phyloP scores from a whole-genome alignment of 2,888 invertebrate species.

The Stenurella melanura region DNA sequence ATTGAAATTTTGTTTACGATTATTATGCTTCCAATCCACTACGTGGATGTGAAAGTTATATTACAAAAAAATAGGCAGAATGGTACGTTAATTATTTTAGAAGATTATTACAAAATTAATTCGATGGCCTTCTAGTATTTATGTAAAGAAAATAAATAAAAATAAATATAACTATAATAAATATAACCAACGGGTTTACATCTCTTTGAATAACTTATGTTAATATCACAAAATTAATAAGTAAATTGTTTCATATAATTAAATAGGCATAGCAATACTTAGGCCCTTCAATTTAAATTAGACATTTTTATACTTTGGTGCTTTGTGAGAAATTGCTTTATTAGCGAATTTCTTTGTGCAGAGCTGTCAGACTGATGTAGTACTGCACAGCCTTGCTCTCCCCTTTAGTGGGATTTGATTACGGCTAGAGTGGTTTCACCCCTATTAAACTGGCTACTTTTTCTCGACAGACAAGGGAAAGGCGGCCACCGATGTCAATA shows the following conservation, averaged over 20 bases:
- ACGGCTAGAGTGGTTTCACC: slow-evolving; percentile 74
- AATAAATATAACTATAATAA: too few species aligned
- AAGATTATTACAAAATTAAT: too few species aligned
- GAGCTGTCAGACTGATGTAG: slow-evolving; percentile 70
- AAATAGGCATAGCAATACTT: neutral
- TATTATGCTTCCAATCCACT: too few species aligned
- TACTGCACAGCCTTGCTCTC: slow-evolving; percentile 59
- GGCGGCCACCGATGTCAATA: slow-evolving; percentile 74
- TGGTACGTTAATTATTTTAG: too few species aligned
- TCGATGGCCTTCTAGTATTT: too few species aligned
- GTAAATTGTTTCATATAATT: neutral
- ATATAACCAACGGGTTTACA: too few species aligned
- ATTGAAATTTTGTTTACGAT: too few species aligned
- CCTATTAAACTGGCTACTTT: slow-evolving; percentile 73
- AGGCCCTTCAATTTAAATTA: slow-evolving; percentile 21
- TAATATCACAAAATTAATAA: too few species aligned
- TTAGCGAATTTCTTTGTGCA: slow-evolving; percentile 67
- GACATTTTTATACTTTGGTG: slow-evolving; percentile 29
- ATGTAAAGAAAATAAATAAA: too few species aligned
- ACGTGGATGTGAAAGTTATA: too few species aligned
- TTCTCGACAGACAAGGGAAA: slow-evolving; percentile 76
- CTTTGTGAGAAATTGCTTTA: slow-evolving; percentile 48
- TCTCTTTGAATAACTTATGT: too few species aligned
- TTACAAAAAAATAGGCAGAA: too few species aligned
- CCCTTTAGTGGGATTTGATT: slow-evolving; percentile 72